Conservation (phyloP, 1,140 invertebrate genomes). For the Calosoma granatense region DNA sequence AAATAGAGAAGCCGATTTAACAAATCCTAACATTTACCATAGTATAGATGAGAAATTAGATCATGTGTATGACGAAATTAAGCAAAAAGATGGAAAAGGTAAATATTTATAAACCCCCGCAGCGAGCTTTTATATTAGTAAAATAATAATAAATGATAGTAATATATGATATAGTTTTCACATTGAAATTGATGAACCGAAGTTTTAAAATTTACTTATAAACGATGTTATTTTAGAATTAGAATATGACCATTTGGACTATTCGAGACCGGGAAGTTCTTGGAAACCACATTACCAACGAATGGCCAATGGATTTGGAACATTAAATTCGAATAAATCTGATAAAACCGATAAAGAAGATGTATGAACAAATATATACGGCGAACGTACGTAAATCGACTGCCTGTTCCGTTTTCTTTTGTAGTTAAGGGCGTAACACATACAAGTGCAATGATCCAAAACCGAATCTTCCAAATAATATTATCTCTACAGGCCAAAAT, state of each 20-base stretch:
- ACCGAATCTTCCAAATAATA: no score
- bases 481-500: no score
- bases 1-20: conserved; percentile 71
- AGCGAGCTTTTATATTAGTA: conserved; percentile 5
- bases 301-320: conserved; percentile 51
- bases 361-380: neutral
- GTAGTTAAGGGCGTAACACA: no score
- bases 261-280: conserved; percentile 66
- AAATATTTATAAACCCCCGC: no score
- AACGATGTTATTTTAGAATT: conserved; percentile 45
- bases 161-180: no score
- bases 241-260: conserved; percentile 81
- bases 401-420: neutral
- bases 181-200: no score
- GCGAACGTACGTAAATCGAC: neutral
- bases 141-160: no score
- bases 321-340: conserved; percentile 23
- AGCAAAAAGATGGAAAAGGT: conserved; percentile 59
- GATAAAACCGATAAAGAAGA: conserved; percentile 18
- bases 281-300: conserved; percentile 77
- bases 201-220: no score
- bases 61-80: conserved; percentile 87
- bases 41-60: conserved; percentile 60
- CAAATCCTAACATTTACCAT: conserved; percentile 79
- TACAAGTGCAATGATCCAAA: neutral